Conservation (phyloP, 2,113 vertebrate genomes). For the Eulacestoma nigropectus region DNA sequence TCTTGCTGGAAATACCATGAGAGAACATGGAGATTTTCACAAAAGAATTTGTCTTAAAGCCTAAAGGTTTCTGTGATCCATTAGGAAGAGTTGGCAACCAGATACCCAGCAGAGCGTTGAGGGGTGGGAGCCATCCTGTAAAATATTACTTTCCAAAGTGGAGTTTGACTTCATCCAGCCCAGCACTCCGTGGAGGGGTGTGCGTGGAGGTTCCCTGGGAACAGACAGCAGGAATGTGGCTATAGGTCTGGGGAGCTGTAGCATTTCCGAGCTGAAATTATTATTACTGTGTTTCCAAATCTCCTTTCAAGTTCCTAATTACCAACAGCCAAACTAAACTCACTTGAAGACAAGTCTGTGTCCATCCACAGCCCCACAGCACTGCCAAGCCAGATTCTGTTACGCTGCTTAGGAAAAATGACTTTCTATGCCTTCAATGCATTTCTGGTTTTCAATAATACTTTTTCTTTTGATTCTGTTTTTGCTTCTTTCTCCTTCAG, state of each 20-base stretch:
- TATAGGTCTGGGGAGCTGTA: background rate
- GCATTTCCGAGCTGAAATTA: background rate
- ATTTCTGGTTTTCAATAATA: background rate
- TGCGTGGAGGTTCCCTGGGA: background rate
- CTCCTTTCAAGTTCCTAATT: slow-evolving; percentile 33
- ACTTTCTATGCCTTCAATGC: background rate
- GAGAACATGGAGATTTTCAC: background rate
- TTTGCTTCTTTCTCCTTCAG: background rate
- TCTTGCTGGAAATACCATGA: background rate
- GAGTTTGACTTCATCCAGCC: background rate
- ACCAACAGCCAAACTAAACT: slow-evolving; percentile 34
- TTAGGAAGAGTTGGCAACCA: background rate
- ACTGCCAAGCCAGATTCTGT: background rate
- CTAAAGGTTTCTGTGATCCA: background rate
- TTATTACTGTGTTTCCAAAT: background rate
- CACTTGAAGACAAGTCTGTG: background rate
- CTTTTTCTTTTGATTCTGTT: background rate
- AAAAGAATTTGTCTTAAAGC: background rate
- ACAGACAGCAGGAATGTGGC: background rate
- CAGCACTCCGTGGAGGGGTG: background rate
- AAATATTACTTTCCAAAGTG: background rate
- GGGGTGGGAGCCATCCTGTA: background rate
- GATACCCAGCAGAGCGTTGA: background rate
- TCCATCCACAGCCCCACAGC: background rate
- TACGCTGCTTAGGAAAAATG: background rate